A percentile compares a stretch with the other conserved stretches of the same genome.
These are phyloP conservation scores for Rotaria magnacalcarata DNA, from an alignment of 2,888 invertebrate genomes.

Conservation along the genomic window DNA sequence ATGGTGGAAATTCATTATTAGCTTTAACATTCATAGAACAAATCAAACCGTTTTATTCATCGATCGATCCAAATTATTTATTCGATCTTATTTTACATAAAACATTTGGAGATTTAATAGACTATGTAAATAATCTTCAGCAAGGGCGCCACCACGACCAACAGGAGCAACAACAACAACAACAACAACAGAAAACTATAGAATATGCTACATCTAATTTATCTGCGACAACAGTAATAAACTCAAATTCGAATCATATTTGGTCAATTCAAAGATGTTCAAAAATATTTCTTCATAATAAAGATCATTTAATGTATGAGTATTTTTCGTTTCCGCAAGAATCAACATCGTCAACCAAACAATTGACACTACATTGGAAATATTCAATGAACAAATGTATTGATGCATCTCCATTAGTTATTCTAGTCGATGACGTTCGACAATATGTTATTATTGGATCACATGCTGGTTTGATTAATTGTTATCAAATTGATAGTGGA, in stretches of 20 bases:
- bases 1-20: slow-evolving; percentile 70
- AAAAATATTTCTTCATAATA: slow-evolving; percentile 11
- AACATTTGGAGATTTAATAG: slow-evolving; percentile 49
- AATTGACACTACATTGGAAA: slow-evolving; percentile 60
- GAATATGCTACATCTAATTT: background rate
- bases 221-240: background rate
- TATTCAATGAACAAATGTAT: slow-evolving; percentile 73
- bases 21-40: slow-evolving; percentile 67
- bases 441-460: slow-evolving; percentile 66
- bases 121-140: slow-evolving; percentile 47
- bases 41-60: slow-evolving; percentile 58
- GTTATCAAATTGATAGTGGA: slow-evolving; percentile 65
- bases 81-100: slow-evolving; percentile 54
- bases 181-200: background rate
- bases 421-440: slow-evolving; percentile 36
- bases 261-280: slow-evolving; percentile 39
- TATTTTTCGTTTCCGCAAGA: background rate
- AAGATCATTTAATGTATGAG: background rate
- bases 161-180: background rate
- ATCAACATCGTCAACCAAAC: background rate
- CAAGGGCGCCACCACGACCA: background rate
- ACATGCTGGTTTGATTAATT: slow-evolving; percentile 71
- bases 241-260: slow-evolving; percentile 39
- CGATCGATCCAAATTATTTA: slow-evolving; percentile 49
- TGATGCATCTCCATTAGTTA: slow-evolving; percentile 69